Percentiles rank a stretch among this genome's conserved stretches.
Evolutionary conservation across 2,888 invertebrate species (phyloP).

Genomic region (Hydrotaea cyrtoneurina): DNA sequence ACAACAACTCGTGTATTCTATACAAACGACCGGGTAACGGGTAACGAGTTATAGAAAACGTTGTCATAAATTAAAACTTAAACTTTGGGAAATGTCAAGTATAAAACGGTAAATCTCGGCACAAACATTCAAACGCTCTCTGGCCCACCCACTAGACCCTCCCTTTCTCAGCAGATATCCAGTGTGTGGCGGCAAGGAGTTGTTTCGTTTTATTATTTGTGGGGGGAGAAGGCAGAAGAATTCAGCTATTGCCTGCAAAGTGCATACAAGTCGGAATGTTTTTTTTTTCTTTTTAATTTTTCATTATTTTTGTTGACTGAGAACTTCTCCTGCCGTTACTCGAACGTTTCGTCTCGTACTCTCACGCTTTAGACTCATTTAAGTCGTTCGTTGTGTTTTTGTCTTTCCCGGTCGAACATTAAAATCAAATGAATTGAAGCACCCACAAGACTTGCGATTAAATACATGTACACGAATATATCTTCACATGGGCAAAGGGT

Average conservation of each 20-base stretch:
- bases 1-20: neutral
- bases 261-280: constrained; percentile 68
- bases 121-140: constrained; percentile 66
- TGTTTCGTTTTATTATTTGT: neutral
- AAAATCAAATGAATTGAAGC: constrained; percentile 66
- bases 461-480: constrained; percentile 28
- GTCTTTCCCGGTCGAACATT: constrained; percentile 48
- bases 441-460: constrained; percentile 56
- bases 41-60: constrained; percentile 76
- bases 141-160: constrained; percentile 19
- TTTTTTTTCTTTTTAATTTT: constrained; percentile 35
- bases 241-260: constrained; percentile 74
- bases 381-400: constrained; percentile 62
- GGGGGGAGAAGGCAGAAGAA: neutral
- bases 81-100: constrained; percentile 81
- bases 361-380: constrained; percentile 53
- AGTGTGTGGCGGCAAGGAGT: constrained; percentile 24
- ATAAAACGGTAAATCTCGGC: constrained; percentile 81
- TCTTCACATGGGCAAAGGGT: constrained; percentile 13
- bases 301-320: constrained; percentile 53
- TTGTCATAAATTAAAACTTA: constrained; percentile 81
- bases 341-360: constrained; percentile 6
- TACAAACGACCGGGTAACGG: constrained; percentile 27
- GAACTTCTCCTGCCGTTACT: constrained; percentile 45
- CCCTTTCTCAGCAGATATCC: constrained; percentile 6